A percentile compares a stretch with the other conserved stretches of the same genome.
Conservation (phyloP, 2,113 vertebrate genomes). For the Chaetops frenatus region DNA sequence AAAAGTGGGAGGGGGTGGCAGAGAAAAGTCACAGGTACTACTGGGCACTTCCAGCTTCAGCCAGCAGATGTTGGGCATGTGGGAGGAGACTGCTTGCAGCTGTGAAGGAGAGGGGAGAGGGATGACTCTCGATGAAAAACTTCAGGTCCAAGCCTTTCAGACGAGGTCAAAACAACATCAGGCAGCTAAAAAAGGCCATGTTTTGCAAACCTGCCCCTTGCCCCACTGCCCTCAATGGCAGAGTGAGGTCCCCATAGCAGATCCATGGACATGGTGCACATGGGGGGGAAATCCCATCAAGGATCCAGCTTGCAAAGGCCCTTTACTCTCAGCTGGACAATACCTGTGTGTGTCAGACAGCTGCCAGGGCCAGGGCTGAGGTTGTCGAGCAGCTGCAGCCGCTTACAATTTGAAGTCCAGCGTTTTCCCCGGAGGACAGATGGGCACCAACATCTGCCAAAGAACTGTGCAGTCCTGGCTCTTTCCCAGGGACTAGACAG, state of each 20-base stretch:
- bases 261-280: rapidly evolving
- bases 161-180: not conserved
- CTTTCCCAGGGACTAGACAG: not conserved
- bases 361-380: not conserved
- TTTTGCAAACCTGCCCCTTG: not conserved
- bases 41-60: not conserved
- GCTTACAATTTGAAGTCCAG: not conserved
- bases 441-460: not conserved
- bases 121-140: not conserved
- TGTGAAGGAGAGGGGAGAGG: not conserved
- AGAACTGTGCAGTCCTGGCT: not conserved
- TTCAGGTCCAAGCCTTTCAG: not conserved
- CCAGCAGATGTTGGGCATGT: not conserved
- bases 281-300: rapidly evolving
- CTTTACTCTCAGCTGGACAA: not conserved
- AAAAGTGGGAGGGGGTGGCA: not conserved
- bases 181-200: not conserved
- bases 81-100: not conserved
- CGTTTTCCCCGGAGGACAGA: not conserved
- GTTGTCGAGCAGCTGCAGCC: not conserved
- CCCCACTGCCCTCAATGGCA: rapidly evolving
- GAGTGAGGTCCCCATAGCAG: not conserved
- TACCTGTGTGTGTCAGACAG: not conserved
- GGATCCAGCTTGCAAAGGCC: not conserved
- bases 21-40: not conserved